Percentiles rank a stretch among this genome's conserved stretches.
These are phyloP conservation scores for Scaptomyza cyrtandrae DNA, from an alignment of 2,888 invertebrate species.

Conservation along the genomic window DNA sequence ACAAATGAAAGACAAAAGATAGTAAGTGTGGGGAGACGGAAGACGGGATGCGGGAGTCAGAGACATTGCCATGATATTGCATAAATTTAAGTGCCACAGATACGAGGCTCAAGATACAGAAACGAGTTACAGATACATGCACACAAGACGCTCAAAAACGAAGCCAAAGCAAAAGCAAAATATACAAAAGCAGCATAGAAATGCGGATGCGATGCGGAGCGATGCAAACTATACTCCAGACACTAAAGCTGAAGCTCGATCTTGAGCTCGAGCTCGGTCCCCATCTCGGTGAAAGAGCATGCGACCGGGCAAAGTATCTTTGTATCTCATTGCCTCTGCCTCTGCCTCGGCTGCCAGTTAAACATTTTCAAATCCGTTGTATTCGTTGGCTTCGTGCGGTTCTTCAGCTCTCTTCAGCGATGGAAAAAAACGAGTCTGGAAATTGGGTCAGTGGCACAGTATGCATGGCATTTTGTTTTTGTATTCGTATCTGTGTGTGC, in stretches of 20 bases:
- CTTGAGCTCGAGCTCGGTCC: conserved; percentile 11
- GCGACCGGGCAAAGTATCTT: conserved; percentile 64
- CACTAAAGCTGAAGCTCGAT: conserved; percentile 8
- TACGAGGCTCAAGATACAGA: conserved; percentile 72
- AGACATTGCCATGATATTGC: conserved; percentile 72
- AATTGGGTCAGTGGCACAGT: conserved; percentile 80
- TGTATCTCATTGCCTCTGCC: conserved; percentile 59
- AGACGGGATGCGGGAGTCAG: conserved; percentile 7
- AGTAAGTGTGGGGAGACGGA: not conserved
- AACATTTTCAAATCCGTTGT: conserved; percentile 72
- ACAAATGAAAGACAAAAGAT: conserved; percentile 1
- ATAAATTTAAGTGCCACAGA: conserved; percentile 78
- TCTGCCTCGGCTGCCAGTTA: conserved; percentile 37
- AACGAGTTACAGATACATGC: conserved; percentile 73
- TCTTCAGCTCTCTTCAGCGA: conserved; percentile 35
- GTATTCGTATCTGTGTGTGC: conserved; percentile 33
- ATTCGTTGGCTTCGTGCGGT: conserved; percentile 57
- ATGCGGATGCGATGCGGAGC: conserved; percentile 72
- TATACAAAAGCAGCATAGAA: conserved; percentile 65
- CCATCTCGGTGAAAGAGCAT: conserved; percentile 71
- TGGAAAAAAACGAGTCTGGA: conserved; percentile 71
- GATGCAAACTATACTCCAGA: conserved; percentile 52
- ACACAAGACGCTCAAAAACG: conserved; percentile 40
- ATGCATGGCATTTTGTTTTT: conserved; percentile 69
- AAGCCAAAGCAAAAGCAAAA: conserved; percentile 48